Evolutionary conservation across 2,113 vertebrate genomes (phyloP), one percentile per base, ranked within the genome.

Genomic region (Chloropsis cyanopogon): DNA sequence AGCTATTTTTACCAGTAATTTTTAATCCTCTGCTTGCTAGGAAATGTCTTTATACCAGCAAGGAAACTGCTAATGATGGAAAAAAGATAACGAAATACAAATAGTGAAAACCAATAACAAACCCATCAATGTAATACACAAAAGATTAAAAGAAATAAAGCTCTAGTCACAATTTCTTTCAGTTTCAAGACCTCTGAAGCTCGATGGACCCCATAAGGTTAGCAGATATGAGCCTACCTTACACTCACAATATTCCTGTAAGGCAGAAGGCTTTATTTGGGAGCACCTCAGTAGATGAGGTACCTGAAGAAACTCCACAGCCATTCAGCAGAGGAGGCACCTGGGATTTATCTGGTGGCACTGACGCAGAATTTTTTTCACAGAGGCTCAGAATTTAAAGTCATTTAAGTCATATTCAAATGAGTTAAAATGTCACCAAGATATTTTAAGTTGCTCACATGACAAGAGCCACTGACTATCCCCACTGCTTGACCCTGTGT

Each of bases 201-300:
- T 83, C 0, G 0, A 42, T 35, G 18, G 53, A 26, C 12, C 11
- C 31, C 21, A 10, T 53, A 11, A 41, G 7, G 12, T 60, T 25
- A 65, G 53, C 23, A 81, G 56, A 65, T 42, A 17, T 26, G 68
- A 87, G 21, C 7, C 46, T 47, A 4, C 23, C 64, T 86, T 52
- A 31, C 31, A n/a, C 15, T 69, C 59, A 50, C 8, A 39, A 17
- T 11, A 72, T 8, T 17, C 47, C 25, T 14, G 11, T 29, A 49
- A 72, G 33, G 49, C 44, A 90, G 44, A 53, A 64, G 16, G 52
- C 22, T 25, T 68, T 60, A 33, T 77, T 59, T 60, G 41, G 59
- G 54, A 69, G 49, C 7, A 69, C 13, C 33, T 16, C 39, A 69
- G 23, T 12, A 4, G 44, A 14, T 1, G 3, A 93, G 33, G 25